Evolutionary conservation across 2,113 vertebrate genomes (phyloP).

Genomic region (Nothocercus julius): DNA sequence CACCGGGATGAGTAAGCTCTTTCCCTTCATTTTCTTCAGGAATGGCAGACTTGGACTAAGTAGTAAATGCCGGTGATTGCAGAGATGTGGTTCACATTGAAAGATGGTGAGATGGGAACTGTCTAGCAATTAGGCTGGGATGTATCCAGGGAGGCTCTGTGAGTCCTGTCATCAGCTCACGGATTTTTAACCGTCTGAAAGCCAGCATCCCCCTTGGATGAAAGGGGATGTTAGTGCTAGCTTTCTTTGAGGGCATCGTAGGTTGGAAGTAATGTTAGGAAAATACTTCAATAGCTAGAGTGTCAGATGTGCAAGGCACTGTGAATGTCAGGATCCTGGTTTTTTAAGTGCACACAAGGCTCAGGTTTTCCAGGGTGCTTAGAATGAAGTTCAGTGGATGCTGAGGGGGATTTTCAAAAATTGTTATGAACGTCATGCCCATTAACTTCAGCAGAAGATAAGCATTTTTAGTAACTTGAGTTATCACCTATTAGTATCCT

Average conservation of each 20-base stretch:
- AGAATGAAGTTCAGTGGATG: background rate
- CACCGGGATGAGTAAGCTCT: background rate
- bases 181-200: background rate
- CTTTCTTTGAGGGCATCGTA: background rate
- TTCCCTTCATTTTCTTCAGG: slow-evolving; percentile 26
- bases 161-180: background rate
- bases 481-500: background rate
- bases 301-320: background rate
- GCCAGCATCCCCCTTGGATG: background rate
- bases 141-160: background rate
- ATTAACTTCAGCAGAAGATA: background rate
- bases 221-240: background rate
- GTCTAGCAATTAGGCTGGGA: background rate
- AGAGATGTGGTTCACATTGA: background rate
- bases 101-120: background rate
- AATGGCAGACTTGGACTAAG: background rate
- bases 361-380: background rate
- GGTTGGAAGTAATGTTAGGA: background rate
- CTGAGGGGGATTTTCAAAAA: background rate
- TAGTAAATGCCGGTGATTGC: background rate
- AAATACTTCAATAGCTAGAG: background rate
- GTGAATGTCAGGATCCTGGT: background rate
- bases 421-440: background rate
- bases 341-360: background rate
- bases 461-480: background rate